Evolutionary conservation across 2,113 vertebrate species (phyloP).

Genomic region (Zingel zingel): DNA sequence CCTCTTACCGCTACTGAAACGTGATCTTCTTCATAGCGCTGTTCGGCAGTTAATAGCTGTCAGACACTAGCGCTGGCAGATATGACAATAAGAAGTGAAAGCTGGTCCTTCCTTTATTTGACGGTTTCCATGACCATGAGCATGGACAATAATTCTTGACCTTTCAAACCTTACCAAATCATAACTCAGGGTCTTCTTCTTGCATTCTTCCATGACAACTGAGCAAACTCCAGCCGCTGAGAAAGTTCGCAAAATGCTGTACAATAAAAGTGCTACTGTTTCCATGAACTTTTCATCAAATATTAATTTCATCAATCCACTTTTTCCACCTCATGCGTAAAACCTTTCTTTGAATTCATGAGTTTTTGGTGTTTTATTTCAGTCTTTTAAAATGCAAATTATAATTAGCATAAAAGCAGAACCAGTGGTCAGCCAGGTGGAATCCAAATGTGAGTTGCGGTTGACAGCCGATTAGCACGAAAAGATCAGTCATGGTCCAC

Average conservation of each 20-base stretch:
- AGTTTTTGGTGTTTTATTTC: not conserved
- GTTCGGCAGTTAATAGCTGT: no score
- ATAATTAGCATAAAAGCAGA: slow-evolving; percentile 7
- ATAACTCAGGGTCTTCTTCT: no score
- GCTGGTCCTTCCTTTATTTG: no score
- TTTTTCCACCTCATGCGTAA: not conserved
- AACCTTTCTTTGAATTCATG: not conserved
- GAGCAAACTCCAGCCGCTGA: no score
- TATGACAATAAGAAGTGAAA: no score
- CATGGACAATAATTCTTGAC: no score
- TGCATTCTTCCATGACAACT: no score
- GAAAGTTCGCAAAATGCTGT: not conserved
- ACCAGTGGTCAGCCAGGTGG: not conserved
- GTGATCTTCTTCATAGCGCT: no score
- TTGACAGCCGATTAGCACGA: slow-evolving; percentile 5
- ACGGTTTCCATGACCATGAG: no score
- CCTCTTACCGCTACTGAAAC: no score
- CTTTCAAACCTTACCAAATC: no score
- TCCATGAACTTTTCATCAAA: not conserved
- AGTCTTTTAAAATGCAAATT: not conserved
- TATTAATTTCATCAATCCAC: not conserved
- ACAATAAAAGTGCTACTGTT: not conserved
- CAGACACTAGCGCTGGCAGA: no score
- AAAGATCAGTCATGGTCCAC: not conserved
- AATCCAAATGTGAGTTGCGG: slow-evolving; percentile 22